These are phyloP conservation scores for Sebastes matsubarae DNA, from an alignment of 2,797 vertebrate genomes.

Conservation along the genomic window DNA sequence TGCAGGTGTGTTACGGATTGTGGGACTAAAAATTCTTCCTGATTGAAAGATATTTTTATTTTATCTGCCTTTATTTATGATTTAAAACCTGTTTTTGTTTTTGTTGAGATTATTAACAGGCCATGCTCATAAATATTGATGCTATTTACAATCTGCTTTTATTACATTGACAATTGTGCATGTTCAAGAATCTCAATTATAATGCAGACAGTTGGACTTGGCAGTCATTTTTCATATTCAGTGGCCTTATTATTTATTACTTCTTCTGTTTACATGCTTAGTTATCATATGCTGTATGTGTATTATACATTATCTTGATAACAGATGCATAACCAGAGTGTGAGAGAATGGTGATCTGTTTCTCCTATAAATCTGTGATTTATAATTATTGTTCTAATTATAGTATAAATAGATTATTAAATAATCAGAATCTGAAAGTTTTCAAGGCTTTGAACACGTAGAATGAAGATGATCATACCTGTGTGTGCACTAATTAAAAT, in stretches of 20 bases:
- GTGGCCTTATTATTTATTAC: slow-evolving; percentile 22
- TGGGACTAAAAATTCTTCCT: not conserved
- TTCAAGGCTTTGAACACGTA: not conserved
- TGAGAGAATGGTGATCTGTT: not conserved
- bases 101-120: slow-evolving; percentile 7
- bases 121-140: slow-evolving; percentile 5
- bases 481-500: slow-evolving; percentile 32
- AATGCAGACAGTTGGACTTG: slow-evolving; percentile 25
- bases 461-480: not conserved
- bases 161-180: not conserved
- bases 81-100: not conserved
- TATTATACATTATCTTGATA: slow-evolving; percentile 26
- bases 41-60: not conserved
- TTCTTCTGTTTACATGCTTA: slow-evolving; percentile 28
- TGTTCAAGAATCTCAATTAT: slow-evolving; percentile 22
- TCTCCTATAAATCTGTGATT: not conserved
- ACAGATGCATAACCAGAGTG: not conserved
- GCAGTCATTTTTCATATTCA: slow-evolving; percentile 23
- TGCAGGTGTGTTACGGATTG: not conserved
- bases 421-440: slow-evolving; percentile 1
- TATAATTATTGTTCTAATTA: slow-evolving; percentile 3
- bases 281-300: slow-evolving; percentile 22
- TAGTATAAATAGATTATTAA: not conserved
- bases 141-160: not conserved
- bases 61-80: not conserved